Conservation (phyloP, 2,797 vertebrate species). For the Meda fulgida region DNA sequence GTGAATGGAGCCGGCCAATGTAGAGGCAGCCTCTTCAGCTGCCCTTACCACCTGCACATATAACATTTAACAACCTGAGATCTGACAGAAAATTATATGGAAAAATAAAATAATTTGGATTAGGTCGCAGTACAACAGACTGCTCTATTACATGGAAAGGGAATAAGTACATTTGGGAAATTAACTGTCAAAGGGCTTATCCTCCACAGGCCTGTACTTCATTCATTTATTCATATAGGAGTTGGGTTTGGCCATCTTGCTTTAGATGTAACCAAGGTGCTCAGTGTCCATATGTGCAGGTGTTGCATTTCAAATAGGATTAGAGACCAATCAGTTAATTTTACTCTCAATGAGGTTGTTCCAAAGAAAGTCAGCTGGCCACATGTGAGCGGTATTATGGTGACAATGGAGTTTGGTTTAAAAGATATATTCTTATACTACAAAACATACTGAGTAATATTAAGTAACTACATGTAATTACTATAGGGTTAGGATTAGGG, state of each 20-base stretch:
- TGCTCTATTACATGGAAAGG: neutral
- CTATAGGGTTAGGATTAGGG: too few relatives aligned
- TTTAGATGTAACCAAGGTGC: slow-evolving; percentile 33
- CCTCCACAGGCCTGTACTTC: too few relatives aligned
- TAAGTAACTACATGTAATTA: too few relatives aligned
- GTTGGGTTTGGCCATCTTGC: neutral
- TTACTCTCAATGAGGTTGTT: neutral
- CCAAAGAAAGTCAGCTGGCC: neutral
- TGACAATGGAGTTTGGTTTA: neutral
- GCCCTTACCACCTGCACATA: slow-evolving; percentile 89
- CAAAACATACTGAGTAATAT: too few relatives aligned
- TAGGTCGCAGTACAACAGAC: neutral
- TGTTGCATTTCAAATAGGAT: slow-evolving; percentile 27
- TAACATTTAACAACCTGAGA: slow-evolving; percentile 6
- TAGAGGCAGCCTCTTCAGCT: slow-evolving; percentile 93
- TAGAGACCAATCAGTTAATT: slow-evolving; percentile 30
- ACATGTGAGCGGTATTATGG: neutral
- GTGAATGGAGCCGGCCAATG: slow-evolving; percentile 92
- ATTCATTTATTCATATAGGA: slow-evolving; percentile 22
- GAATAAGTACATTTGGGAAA: neutral
- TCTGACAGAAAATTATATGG: neutral
- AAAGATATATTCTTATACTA: neutral
- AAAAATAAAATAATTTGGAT: neutral
- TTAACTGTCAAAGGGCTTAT: neutral
- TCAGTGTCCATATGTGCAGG: slow-evolving; percentile 27